These are phyloP conservation scores for Albula glossodonta DNA, from an alignment of 2,113 vertebrate genomes.

Conservation along the genomic window DNA sequence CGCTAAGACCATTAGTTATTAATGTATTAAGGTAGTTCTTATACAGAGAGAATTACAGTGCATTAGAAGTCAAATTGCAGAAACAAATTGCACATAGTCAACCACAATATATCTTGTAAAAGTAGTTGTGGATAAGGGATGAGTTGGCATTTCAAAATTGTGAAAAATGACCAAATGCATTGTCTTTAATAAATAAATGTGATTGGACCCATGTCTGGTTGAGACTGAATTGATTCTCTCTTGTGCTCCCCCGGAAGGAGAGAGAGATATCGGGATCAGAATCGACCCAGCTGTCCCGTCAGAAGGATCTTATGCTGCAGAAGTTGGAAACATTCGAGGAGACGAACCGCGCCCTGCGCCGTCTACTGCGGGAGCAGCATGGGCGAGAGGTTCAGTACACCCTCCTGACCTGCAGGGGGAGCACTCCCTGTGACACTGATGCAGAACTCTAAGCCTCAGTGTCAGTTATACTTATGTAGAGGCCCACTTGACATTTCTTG, in stretches of 20 bases:
- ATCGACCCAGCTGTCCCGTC: conserved; percentile 69
- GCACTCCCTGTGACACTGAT: neutral
- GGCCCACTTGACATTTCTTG: too few relatives aligned
- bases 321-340: conserved; percentile 84
- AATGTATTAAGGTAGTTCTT: too few relatives aligned
- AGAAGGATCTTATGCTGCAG: conserved; percentile 83
- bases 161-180: neutral
- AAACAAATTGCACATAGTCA: too few relatives aligned
- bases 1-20: too few relatives aligned
- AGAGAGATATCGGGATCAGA: conserved; percentile 76
- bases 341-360: conserved; percentile 80
- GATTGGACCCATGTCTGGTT: neutral
- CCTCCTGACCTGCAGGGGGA: neutral
- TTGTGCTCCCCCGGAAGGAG: conserved; percentile 64
- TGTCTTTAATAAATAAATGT: too few relatives aligned
- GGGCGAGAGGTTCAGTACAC: conserved; percentile 68
- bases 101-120: too few relatives aligned
- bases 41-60: too few relatives aligned
- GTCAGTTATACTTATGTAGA: too few relatives aligned
- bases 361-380: conserved; percentile 80
- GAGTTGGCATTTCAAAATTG: too few relatives aligned
- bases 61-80: too few relatives aligned
- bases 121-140: too few relatives aligned
- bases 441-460: too few relatives aligned
- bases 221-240: neutral